Evolutionary conservation across 2,113 vertebrate genomes (phyloP).

Genomic region (Hippocampus zosterae): DNA sequence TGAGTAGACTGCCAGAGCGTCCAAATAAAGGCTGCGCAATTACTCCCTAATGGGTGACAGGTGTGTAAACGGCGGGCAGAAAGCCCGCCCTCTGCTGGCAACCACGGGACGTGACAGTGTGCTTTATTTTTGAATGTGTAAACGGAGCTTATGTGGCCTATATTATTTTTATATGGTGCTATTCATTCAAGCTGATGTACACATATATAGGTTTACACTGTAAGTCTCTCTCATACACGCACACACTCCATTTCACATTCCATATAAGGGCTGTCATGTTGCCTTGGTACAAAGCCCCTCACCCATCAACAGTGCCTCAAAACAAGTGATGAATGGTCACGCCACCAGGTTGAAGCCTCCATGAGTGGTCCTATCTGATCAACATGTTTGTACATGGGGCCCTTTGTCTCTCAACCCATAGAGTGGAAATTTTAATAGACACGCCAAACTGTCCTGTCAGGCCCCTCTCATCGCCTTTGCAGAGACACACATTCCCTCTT

Average conservation of each 20-base stretch:
- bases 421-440: constrained; percentile 51
- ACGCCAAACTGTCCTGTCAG: constrained; percentile 35
- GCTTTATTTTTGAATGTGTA: not conserved
- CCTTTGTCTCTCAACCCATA: constrained; percentile 38
- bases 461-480: constrained; percentile 16
- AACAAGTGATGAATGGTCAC: constrained; percentile 62
- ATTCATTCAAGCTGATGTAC: constrained; percentile 2
- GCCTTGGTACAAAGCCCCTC: constrained; percentile 48
- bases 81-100: too few relatives aligned
- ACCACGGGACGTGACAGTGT: too few relatives aligned
- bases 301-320: constrained; percentile 53
- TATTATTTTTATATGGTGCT: too few relatives aligned
- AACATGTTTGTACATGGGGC: constrained; percentile 55
- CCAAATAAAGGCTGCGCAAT: too few relatives aligned
- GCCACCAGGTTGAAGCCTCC: constrained; percentile 51
- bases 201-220: constrained; percentile 31
- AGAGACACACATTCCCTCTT: constrained; percentile 7
- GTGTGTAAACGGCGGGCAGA: too few relatives aligned
- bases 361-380: constrained; percentile 61
- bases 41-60: too few relatives aligned
- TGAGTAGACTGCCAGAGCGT: too few relatives aligned
- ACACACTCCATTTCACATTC: constrained; percentile 47
- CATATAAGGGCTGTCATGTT: constrained; percentile 54
- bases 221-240: constrained; percentile 16
- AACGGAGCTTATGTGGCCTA: not conserved